These are phyloP conservation scores for Drosophila ogumai DNA, from an alignment of 1,140 invertebrate species.

Conservation along the genomic window DNA sequence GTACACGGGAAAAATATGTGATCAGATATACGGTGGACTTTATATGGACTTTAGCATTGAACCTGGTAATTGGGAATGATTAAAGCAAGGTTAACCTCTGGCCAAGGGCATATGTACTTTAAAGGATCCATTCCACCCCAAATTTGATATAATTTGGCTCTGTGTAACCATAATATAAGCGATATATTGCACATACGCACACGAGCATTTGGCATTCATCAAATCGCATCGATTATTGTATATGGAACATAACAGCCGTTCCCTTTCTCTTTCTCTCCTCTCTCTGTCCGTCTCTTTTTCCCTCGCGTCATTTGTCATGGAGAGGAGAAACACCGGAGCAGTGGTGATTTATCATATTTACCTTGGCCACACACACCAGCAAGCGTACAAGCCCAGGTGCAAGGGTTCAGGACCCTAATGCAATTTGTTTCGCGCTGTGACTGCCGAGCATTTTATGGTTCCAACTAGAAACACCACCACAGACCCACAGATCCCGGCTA, in stretches of 20 bases:
- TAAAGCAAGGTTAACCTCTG: neutral
- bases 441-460: constrained; percentile 76
- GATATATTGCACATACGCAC: constrained; percentile 45
- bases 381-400: constrained; percentile 61
- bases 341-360: constrained; percentile 82
- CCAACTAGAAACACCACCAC: constrained; percentile 45
- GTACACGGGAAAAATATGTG: constrained; percentile 16
- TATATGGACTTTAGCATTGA: neutral
- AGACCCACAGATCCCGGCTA: constrained; percentile 24
- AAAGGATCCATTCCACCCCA: neutral
- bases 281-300: constrained; percentile 13
- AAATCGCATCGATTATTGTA: constrained; percentile 82
- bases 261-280: neutral
- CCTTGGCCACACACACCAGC: constrained; percentile 38
- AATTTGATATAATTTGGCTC: constrained; percentile 2
- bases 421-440: constrained; percentile 73
- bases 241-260: constrained; percentile 35
- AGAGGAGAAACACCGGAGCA: constrained; percentile 39
- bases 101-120: neutral
- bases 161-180: constrained; percentile 51
- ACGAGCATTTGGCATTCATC: constrained; percentile 67
- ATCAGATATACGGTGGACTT: neutral
- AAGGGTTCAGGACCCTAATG: constrained; percentile 76
- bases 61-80: neutral
- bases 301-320: constrained; percentile 73